A percentile compares a stretch with the other conserved stretches of the same genome.
Evolutionary conservation across 2,888 invertebrate species (phyloP).

Genomic region (Harpalus rubripes): DNA sequence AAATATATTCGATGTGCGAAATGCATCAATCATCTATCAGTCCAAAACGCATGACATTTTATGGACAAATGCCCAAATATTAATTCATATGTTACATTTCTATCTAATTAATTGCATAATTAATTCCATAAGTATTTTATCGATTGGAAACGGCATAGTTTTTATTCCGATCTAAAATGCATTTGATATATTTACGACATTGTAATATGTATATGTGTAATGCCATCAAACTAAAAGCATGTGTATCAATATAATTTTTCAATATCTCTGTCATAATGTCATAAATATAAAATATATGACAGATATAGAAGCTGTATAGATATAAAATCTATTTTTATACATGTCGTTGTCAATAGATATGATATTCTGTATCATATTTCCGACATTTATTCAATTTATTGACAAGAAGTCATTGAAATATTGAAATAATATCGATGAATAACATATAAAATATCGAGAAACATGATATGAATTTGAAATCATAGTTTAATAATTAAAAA

Average conservation of each 20-base stretch:
- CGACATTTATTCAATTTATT: slow-evolving; percentile 15
- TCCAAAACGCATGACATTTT: not conserved
- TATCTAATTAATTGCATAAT: not conserved
- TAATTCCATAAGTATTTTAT: not conserved
- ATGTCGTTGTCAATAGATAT: slow-evolving; percentile 2
- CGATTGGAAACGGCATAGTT: not conserved
- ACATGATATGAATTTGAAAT: slow-evolving; percentile 23
- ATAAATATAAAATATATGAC: not conserved
- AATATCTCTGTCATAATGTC: too few species aligned
- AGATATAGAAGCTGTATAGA: slow-evolving; percentile 5
- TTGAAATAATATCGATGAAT: not conserved
- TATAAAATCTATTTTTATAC: not conserved
- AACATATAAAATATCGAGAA: slow-evolving; percentile 3
- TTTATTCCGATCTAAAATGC: not conserved
- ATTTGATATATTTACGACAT: too few species aligned
- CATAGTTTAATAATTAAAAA: not conserved
- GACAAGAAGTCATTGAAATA: slow-evolving; percentile 23
- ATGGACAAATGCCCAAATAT: not conserved
- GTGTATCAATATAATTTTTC: too few species aligned
- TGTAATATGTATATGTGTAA: too few species aligned
- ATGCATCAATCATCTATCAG: not conserved
- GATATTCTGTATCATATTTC: slow-evolving; percentile 29
- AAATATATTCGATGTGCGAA: not conserved
- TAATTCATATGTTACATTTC: not conserved
- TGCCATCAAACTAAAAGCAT: too few species aligned